Evolutionary conservation across 2,113 vertebrate species (phyloP).

Genomic region (Mesocricetus auratus): DNA sequence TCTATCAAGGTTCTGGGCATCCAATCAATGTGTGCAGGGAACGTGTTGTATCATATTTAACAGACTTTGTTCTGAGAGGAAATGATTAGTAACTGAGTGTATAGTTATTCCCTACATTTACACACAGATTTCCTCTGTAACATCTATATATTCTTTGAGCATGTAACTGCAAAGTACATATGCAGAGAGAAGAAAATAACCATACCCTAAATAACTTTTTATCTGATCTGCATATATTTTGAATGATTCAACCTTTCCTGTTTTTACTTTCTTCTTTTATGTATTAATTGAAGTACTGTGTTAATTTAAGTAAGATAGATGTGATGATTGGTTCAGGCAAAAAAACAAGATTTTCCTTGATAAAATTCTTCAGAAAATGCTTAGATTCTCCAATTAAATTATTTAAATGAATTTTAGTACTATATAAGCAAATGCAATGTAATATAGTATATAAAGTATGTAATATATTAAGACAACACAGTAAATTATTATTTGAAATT

Average conservation of each 20-base stretch:
- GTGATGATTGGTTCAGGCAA: constrained; percentile 41
- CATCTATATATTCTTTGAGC: constrained; percentile 60
- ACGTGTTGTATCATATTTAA: constrained; percentile 68
- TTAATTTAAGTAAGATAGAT: constrained; percentile 55
- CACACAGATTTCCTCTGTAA: constrained; percentile 63
- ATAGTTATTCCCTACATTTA: constrained; percentile 72
- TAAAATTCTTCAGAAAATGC: constrained; percentile 39
- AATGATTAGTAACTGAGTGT: constrained; percentile 59
- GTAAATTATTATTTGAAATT: constrained; percentile 32
- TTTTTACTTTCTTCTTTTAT: constrained; percentile 59
- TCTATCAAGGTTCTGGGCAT: constrained; percentile 60
- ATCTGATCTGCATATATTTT: constrained; percentile 49
- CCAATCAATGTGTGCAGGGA: constrained; percentile 60
- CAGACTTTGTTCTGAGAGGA: constrained; percentile 60
- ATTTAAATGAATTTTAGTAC: constrained; percentile 25
- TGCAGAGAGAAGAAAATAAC: constrained; percentile 53
- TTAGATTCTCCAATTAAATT: not conserved
- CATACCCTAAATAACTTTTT: constrained; percentile 31
- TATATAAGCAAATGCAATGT: not conserved
- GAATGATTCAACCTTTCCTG: constrained; percentile 7
- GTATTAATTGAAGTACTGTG: constrained; percentile 60
- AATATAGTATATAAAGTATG: not conserved
- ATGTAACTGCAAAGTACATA: constrained; percentile 47
- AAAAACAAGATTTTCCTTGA: constrained; percentile 37
- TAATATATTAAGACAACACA: not conserved